Evolutionary conservation across 2,113 vertebrate species (phyloP), one percentile per base, ranked within the genome.

Genomic region (Microcebus griseorufus): DNA sequence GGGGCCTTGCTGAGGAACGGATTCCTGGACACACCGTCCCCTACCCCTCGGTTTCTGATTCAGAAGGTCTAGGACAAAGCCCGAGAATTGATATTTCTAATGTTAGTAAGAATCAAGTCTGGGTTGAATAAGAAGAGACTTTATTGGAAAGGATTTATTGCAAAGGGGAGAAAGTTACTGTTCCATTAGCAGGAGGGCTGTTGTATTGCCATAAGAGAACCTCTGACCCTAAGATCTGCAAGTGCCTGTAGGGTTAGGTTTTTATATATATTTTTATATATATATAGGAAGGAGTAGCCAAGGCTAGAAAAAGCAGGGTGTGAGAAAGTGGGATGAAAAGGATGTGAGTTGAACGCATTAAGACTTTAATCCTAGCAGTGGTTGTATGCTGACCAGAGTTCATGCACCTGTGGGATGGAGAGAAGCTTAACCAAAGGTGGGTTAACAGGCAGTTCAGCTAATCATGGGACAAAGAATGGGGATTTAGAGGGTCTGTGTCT

Each of bases 161-260:
- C 45, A 55, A 45, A n/a, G 2, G 6, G 3, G 37, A 78, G 17
- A 37, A 72, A 80, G 62, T 20, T 70, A 3, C 9, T 25, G 0
- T 65, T 69, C 16, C 39, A 60, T 17, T 4, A 2, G 10, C 23
- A 62, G 42, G 8, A 10, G 5, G 11, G 10, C 42, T 37, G 0
- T 70, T 51, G 82, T 37, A 0, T 70, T 51, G 82, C 5, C 14
- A 5, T 22, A 62, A 62, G 29, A 78, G 60, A 84, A 27, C 3
- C 37, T 75, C 58, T 55, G 60, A 60, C 23, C 37, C 0, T 9
- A 69, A 70, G 29, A 51, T 84, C n/a, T 51, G 8, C 75, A 37
- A 2, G 34, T 3, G 10, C 20, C 78, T 67, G 8, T 60, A 37
- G 25, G 27, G 14, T 64, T 72, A 39, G 45, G 4, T n/a, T 42